Percentiles rank a stretch among this genome's conserved stretches.
These are phyloP conservation scores for Limulus polyphemus DNA, from an alignment of 2,888 invertebrate species.

Conservation along the genomic window DNA sequence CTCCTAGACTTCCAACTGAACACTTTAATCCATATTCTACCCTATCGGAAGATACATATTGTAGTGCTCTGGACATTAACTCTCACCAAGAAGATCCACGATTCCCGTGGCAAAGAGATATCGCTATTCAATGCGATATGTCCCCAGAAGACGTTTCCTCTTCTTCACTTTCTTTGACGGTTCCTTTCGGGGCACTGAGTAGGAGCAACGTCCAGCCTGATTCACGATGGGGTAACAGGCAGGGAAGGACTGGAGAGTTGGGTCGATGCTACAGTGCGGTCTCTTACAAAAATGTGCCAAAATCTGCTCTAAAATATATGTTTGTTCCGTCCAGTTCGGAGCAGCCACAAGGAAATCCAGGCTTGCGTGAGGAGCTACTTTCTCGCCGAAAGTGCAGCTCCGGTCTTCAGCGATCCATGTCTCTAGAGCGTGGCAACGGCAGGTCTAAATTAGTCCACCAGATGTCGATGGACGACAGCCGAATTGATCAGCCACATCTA, in stretches of 20 bases:
- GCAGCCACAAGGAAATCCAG: no score
- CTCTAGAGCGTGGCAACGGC: conserved; percentile 10
- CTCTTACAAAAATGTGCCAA: not conserved
- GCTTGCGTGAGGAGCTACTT: not conserved
- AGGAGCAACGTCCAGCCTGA: not conserved
- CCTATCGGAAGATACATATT: conserved; percentile 26
- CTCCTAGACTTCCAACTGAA: conserved; percentile 9
- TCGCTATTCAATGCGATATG: conserved; percentile 27
- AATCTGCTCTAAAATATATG: no score
- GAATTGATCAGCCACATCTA: conserved; percentile 1
- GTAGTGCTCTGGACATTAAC: conserved; percentile 27
- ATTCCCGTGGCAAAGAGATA: conserved; percentile 29
- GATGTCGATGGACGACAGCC: conserved; percentile 2
- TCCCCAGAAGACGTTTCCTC: conserved; percentile 12
- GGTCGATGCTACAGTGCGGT: not conserved
- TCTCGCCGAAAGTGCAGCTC: not conserved
- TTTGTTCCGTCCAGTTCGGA: not conserved
- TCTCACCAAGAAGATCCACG: conserved; percentile 23
- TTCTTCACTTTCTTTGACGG: not conserved
- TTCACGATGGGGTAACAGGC: not conserved
- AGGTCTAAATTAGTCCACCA: conserved; percentile 1
- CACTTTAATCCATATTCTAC: conserved; percentile 19
- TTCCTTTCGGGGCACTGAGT: not conserved
- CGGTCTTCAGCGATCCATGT: conserved; percentile 20
- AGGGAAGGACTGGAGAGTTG: not conserved